phyloP scores from a whole-genome alignment of 2,888 invertebrate genomes.

The Heliconius ismenius region DNA sequence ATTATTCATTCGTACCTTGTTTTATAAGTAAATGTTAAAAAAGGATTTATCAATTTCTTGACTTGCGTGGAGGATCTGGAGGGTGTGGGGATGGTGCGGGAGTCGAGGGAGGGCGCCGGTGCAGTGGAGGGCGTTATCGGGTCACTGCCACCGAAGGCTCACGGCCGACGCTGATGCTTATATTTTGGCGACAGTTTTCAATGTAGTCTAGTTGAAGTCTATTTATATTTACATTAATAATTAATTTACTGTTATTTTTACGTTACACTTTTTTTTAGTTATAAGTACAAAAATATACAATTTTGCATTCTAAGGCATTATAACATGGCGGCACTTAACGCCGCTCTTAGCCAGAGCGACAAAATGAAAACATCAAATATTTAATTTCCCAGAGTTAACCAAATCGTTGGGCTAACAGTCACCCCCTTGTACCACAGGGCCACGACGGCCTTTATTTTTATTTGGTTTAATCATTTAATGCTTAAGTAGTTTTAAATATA shows the following conservation, averaged over 20 bases:
- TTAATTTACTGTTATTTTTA: not conserved
- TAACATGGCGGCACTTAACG: too few relatives aligned
- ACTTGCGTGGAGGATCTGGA: conserved; percentile 24
- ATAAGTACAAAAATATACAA: not conserved
- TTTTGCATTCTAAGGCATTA: too few relatives aligned
- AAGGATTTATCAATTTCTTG: conserved; percentile 39
- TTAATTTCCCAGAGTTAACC: too few relatives aligned
- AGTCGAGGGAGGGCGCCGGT: conserved; percentile 49
- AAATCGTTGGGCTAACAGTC: too few relatives aligned
- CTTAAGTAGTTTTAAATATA: not conserved
- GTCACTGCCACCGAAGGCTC: conserved; percentile 83
- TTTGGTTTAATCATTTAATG: not conserved
- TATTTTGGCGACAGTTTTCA: conserved; percentile 71
- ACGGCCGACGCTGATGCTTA: conserved; percentile 66
- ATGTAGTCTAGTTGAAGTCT: conserved; percentile 52
- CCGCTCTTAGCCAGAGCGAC: too few relatives aligned
- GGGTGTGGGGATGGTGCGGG: conserved; percentile 36
- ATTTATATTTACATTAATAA: conserved; percentile 19
- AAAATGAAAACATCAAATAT: too few relatives aligned
- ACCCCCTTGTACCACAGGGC: too few relatives aligned
- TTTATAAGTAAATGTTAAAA: conserved; percentile 16
- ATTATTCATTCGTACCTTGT: not conserved
- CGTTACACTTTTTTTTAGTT: not conserved
- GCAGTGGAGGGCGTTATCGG: conserved; percentile 81
- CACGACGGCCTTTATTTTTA: too few relatives aligned